A percentile compares a stretch with the other conserved stretches of the same genome.
Conservation (phyloP, 2,888 invertebrate genomes). For the Trachelus tabidus region DNA sequence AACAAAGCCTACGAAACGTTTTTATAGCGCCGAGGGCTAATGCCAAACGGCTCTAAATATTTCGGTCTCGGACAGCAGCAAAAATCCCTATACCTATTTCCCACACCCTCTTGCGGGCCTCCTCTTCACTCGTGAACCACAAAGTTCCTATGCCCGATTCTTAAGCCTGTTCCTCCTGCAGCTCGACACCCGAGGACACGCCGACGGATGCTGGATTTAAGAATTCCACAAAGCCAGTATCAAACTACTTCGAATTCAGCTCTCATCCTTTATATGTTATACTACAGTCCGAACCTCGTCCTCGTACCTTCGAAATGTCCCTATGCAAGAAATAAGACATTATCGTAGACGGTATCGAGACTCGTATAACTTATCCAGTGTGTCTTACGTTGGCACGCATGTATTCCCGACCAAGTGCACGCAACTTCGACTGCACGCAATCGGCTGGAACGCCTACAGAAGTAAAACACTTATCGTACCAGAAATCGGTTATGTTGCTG, state of each 20-base stretch:
- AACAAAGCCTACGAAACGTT: slow-evolving; percentile 23
- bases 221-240: neutral
- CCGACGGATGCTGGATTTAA: neutral
- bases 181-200: neutral
- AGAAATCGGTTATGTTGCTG: neutral
- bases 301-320: neutral
- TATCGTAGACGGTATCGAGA: neutral
- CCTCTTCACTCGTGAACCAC: neutral
- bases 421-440: neutral
- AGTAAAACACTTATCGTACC: neutral
- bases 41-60: slow-evolving; percentile 15
- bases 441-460: neutral
- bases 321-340: neutral
- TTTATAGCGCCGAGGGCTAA: slow-evolving; percentile 15
- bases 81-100: slow-evolving; percentile 15
- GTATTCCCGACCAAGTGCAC: neutral
- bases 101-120: neutral
- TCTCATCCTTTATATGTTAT: neutral
- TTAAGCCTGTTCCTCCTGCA: neutral
- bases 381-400: neutral
- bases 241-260: neutral
- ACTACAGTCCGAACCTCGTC: neutral
- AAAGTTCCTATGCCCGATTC: neutral
- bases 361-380: neutral
- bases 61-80: slow-evolving; percentile 18